Conservation (phyloP, 2,888 invertebrate species). For the Oscheius onirici region DNA sequence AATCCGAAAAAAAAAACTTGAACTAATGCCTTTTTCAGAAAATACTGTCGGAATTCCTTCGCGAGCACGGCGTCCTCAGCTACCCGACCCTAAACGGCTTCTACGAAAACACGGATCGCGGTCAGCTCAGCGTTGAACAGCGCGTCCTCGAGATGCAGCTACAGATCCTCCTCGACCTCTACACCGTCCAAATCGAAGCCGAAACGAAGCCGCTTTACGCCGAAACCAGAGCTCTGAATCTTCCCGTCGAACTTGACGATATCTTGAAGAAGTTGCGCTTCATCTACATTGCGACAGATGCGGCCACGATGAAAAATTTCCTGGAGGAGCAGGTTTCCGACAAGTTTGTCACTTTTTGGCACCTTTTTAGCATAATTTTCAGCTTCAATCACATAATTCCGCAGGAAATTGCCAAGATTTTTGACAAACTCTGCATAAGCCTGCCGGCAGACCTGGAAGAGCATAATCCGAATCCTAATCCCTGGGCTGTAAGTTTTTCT, state of each 20-base stretch:
- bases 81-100: neutral
- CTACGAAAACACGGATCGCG: neutral
- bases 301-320: constrained; percentile 35
- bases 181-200: neutral
- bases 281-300: constrained; percentile 38
- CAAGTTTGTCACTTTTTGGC: constrained; percentile 37
- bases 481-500: neutral
- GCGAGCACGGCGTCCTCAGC: neutral
- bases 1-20: too few relatives aligned
- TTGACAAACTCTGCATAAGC: constrained; percentile 50
- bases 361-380: neutral
- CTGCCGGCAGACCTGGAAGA: constrained; percentile 49
- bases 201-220: neutral
- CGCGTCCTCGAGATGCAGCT: constrained; percentile 23
- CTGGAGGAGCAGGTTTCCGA: constrained; percentile 44
- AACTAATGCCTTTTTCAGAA: constrained; percentile 8
- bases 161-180: neutral
- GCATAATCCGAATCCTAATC: constrained; percentile 34
- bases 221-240: neutral
- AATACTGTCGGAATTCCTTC: constrained; percentile 6
- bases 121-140: neutral
- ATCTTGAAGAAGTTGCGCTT: constrained; percentile 41
- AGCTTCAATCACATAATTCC: constrained; percentile 44
- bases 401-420: constrained; percentile 44
- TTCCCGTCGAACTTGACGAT: constrained; percentile 2